phyloP scores from a whole-genome alignment of 1,140 invertebrate genomes.

The roundworm (Caenorhabditis elegans) region WBcel235 BX284605.5:8628001-8628500 shows the following conservation, averaged over 20 bases:
- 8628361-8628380: not conserved
- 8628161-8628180: not conserved
- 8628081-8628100: constrained; percentile 12
- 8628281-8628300: not conserved
- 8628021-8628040: not conserved
- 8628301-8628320: not conserved
- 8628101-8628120: not conserved
- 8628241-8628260: not conserved
- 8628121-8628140: not conserved
- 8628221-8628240: not conserved
- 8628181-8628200: constrained; percentile 19
- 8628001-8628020: not conserved
- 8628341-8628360: not conserved
- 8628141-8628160: not conserved
- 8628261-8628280: not conserved
- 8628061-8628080: not conserved
- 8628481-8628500: not conserved
- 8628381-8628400: not conserved
- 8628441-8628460: constrained; percentile 6
- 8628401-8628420: not conserved
- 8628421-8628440: too few relatives aligned
- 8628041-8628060: not conserved
- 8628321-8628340: constrained; percentile 3
- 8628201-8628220: constrained; percentile 36
- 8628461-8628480: constrained; percentile 2